Percentiles rank a stretch among this genome's conserved stretches.
Evolutionary conservation across 2,113 vertebrate genomes (phyloP).

Genomic region (Tenrec ecaudatus): DNA sequence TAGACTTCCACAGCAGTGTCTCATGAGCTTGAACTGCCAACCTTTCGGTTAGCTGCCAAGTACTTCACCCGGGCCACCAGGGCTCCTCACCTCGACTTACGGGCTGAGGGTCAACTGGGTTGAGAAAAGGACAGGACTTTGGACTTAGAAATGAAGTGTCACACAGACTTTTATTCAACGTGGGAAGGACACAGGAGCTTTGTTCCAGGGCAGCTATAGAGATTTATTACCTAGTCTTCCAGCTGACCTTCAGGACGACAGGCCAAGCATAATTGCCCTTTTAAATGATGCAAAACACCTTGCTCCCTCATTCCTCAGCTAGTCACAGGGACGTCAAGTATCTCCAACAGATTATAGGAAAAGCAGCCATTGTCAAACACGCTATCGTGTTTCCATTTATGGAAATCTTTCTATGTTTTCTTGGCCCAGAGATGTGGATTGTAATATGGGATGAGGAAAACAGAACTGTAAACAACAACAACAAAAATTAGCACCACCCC

Average conservation of each 20-base stretch:
- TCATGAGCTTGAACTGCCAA: background rate
- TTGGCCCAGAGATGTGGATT: constrained; percentile 5
- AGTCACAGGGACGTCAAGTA: background rate
- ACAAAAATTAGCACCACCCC: too few relatives aligned
- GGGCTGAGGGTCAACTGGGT: background rate
- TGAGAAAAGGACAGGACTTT: background rate
- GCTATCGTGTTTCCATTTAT: background rate
- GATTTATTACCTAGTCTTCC: constrained; percentile 71
- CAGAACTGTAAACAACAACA: background rate
- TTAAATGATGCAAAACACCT: constrained; percentile 68
- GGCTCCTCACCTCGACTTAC: background rate
- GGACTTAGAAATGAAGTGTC: constrained; percentile 29
- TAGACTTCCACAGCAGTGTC: background rate
- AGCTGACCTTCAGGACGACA: constrained; percentile 52
- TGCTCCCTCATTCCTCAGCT: constrained; percentile 25
- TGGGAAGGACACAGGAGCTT: constrained; percentile 3
- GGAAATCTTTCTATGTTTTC: background rate
- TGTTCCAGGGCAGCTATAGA: constrained; percentile 40
- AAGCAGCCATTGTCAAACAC: background rate
- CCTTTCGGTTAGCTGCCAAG: background rate
- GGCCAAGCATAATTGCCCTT: constrained; percentile 30
- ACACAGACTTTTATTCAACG: constrained; percentile 36
- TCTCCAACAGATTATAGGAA: constrained; percentile 28
- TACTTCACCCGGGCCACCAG: background rate
- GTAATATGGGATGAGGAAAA: background rate